Evolutionary conservation across 1,140 invertebrate genomes (phyloP).

Genomic region (Orius insidiosus): DNA sequence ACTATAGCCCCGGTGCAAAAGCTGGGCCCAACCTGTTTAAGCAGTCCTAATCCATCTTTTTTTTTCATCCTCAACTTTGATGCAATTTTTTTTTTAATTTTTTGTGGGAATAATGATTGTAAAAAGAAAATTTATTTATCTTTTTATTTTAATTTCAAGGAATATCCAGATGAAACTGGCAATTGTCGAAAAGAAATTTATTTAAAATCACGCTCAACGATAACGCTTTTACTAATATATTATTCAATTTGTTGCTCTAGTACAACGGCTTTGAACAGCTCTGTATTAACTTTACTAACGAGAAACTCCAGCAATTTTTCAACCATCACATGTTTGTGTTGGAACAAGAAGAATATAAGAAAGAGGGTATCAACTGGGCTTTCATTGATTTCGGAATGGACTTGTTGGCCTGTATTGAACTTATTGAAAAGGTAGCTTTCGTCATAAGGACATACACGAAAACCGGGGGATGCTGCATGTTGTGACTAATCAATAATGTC

Average conservation of each 20-base stretch:
- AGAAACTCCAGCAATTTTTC: conserved; percentile 98
- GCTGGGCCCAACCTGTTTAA: too few species aligned
- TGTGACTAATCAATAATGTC: neutral
- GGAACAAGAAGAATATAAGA: conserved; percentile 95
- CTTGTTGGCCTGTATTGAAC: conserved; percentile 87
- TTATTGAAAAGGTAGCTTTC: conserved; percentile 81
- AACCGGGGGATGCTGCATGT: neutral
- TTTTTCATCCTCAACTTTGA: neutral
- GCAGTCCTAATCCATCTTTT: conserved; percentile 4
- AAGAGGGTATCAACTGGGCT: conserved; percentile 84
- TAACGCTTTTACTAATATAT: conserved; percentile 1
- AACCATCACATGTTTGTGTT: conserved; percentile 98
- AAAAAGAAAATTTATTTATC: neutral
- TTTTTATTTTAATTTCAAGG: too few species aligned
- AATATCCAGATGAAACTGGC: neutral
- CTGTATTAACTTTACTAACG: conserved; percentile 97
- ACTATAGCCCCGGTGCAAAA: too few species aligned
- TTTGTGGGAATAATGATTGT: neutral
- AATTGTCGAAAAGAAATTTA: neutral
- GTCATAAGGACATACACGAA: too few species aligned
- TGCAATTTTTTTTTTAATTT: neutral
- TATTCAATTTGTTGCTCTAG: conserved; percentile 31
- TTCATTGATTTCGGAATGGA: conserved; percentile 98
- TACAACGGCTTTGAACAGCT: conserved; percentile 98
- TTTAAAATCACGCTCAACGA: neutral